Conservation (phyloP, 2,797 vertebrate species). For the Catostomus latipinnis region DNA sequence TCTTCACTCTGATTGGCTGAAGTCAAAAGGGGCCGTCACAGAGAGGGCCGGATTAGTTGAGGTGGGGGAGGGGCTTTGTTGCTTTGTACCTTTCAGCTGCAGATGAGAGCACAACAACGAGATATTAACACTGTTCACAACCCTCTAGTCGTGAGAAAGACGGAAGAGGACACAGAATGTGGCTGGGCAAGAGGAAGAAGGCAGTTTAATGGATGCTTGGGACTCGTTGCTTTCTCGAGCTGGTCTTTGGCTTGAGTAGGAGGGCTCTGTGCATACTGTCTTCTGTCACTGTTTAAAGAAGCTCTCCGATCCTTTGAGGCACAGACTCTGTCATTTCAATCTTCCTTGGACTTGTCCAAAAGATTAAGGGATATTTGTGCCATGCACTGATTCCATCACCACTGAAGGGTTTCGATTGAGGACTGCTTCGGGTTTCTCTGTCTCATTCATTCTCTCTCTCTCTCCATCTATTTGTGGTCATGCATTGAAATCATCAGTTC, state of each 20-base stretch:
- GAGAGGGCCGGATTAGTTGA: constrained; percentile 46
- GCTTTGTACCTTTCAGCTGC: constrained; percentile 51
- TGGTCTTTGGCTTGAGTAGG: background rate
- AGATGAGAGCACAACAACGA: constrained; percentile 46
- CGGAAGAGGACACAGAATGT: constrained; percentile 12
- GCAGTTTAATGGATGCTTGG: constrained; percentile 4
- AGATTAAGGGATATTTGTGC: constrained; percentile 33
- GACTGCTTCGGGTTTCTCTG: constrained; percentile 8
- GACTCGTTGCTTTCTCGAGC: constrained; percentile 20
- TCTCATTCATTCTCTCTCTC: background rate
- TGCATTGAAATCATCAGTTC: constrained; percentile 24
- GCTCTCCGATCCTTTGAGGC: constrained; percentile 37
- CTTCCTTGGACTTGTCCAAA: constrained; percentile 30
- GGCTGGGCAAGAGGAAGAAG: background rate
- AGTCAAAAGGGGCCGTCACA: constrained; percentile 31
- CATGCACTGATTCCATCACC: background rate
- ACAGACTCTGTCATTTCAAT: constrained; percentile 35
- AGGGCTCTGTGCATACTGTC: constrained; percentile 19
- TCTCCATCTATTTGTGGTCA: constrained; percentile 2
- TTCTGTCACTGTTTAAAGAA: constrained; percentile 26
- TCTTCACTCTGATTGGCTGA: constrained; percentile 44
- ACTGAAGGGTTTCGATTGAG: constrained; percentile 1
- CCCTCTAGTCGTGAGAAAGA: constrained; percentile 19
- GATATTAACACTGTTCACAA: constrained; percentile 22
- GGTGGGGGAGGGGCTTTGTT: constrained; percentile 39